Evolutionary conservation across 2,797 vertebrate species (phyloP), one percentile per base, ranked within the genome.

Genomic region (Gymnoscopelus microlampas): DNA sequence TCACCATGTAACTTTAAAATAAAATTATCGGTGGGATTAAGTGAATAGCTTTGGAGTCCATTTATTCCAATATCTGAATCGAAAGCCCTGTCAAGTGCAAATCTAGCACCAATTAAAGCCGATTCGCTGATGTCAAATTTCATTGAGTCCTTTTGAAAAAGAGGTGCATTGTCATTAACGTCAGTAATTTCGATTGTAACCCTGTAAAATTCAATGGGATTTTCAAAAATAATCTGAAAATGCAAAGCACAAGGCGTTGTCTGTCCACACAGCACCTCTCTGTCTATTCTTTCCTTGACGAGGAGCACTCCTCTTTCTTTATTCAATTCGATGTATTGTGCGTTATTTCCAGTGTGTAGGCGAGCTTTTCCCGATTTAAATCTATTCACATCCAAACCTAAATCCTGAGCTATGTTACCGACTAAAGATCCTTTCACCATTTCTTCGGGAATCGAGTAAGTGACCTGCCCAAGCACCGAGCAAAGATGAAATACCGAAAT

Each of bases 361-460:
- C 89, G 90, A 73, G 95, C 85, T 62, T 89, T 91, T 9, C 95
- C 94, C 0, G 47, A 80, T 19, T 85, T 87, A 62, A 96, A 76
- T 53, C 88, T 86, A 73, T 85, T 84, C n/a, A 90, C 71, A 68
- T 93, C 93, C 76, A 96, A 71, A 49, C 90, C 94, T 55, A 97
- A 85, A 82, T 96, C 95, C 3, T 90, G 87, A 53, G 92, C 94
- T 79, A 96, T 92, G 68, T 95, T 95, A 9, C 95, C 95, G 68
- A 96, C 89, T 6, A 90, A 6, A 53, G 95, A 95, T 0, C 94
- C 95, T 79, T 84, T 92, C 32, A 90, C 71, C 90, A 94, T 91
- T 78, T 97, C 96, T 78, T 97, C 96, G 2, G 93, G 93, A 68
- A 96, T 92, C n/a, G 94, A 94, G 88, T 96, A 97, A 76, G 91